Conservation (phyloP, 1,140 invertebrate species). For the Drosophila quadrilineata region DNA sequence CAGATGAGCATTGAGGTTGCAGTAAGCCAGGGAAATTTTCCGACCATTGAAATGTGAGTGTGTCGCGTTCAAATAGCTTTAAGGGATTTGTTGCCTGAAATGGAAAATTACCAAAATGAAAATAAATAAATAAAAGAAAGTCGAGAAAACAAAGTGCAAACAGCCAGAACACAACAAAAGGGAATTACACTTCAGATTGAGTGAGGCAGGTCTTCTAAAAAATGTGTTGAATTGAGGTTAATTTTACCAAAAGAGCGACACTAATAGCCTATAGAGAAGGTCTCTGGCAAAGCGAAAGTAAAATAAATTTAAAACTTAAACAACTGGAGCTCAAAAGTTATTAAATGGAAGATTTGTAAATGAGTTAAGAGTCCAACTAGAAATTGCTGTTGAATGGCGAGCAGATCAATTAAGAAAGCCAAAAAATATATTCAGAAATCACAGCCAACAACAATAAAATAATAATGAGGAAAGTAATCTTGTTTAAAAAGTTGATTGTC, state of each 20-base stretch:
- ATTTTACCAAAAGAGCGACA: background rate
- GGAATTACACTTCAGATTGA: background rate
- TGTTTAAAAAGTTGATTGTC: too few relatives aligned
- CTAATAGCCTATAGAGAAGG: too few relatives aligned
- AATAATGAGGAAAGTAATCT: too few relatives aligned
- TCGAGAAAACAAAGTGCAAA: conserved; percentile 1
- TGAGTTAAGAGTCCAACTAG: too few relatives aligned
- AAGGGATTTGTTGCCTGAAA: conserved; percentile 33
- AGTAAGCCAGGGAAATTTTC: conserved; percentile 17
- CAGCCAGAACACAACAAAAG: conserved; percentile 2
- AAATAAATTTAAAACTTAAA: too few relatives aligned
- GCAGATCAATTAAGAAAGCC: too few relatives aligned
- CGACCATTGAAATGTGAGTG: conserved; percentile 23
- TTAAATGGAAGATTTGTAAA: too few relatives aligned
- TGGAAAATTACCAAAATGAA: conserved; percentile 37
- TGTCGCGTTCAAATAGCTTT: conserved; percentile 14
- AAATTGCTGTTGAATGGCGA: too few relatives aligned
- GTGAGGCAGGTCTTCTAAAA: background rate
- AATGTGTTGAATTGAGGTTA: background rate
- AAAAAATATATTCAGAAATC: too few relatives aligned
- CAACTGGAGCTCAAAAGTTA: too few relatives aligned
- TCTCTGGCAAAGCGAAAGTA: too few relatives aligned
- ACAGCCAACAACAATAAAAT: too few relatives aligned
- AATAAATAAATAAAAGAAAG: conserved; percentile 1
- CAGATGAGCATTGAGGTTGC: conserved; percentile 70